A percentile compares a stretch with the other conserved stretches of the same genome.
Conservation (phyloP, 2,113 vertebrate species). For the Grammomys surdaster region DNA sequence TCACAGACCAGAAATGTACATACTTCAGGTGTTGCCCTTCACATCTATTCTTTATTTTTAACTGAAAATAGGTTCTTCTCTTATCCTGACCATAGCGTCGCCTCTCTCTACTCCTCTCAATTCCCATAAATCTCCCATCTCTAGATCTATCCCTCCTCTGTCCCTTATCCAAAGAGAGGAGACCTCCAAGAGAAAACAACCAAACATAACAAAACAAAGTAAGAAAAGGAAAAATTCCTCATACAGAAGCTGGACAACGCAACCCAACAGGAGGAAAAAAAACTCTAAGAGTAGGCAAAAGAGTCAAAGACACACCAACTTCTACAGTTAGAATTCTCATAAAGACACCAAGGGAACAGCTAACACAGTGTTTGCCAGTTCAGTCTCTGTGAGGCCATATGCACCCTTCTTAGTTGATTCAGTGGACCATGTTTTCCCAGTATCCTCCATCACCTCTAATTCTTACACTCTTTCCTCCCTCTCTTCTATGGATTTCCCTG, state of each 20-base stretch:
- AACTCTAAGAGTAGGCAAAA: neutral
- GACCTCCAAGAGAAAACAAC: too few species aligned
- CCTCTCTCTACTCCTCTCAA: neutral
- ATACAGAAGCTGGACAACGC: too few species aligned
- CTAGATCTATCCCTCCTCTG: neutral
- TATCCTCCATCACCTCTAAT: neutral
- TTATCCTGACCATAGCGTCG: neutral
- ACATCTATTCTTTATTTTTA: neutral
- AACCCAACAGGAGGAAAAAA: neutral
- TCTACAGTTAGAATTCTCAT: neutral
- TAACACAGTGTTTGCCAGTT: neutral
- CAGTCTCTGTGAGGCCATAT: neutral
- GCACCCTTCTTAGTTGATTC: neutral
- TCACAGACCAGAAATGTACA: neutral
- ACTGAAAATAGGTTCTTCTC: neutral
- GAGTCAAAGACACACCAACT: neutral
- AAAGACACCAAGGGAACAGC: neutral
- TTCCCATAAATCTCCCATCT: neutral
- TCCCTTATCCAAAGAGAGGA: neutral
- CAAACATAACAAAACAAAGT: neutral
- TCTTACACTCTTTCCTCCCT: neutral
- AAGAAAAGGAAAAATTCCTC: neutral
- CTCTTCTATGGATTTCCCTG: neutral
- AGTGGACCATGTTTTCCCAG: too few species aligned
- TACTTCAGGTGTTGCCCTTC: neutral